Percentiles rank a stretch among this genome's conserved stretches.
Conservation (phyloP, 2,113 vertebrate species). For the Hippocampus abdominalis region DNA sequence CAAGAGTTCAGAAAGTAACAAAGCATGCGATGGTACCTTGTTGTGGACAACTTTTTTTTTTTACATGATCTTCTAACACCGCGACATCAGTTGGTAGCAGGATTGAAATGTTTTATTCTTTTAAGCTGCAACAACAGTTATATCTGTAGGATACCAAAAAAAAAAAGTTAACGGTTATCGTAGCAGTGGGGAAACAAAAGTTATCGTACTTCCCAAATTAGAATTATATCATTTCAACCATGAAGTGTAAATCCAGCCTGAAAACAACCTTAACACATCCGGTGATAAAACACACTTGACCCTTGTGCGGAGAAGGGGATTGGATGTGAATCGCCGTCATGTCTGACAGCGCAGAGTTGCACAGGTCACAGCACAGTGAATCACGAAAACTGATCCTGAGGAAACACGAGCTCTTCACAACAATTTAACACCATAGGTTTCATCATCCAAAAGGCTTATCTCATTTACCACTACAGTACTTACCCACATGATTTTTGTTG, state of each 20-base stretch:
- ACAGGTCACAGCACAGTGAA: conserved; percentile 20
- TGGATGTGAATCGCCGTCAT: conserved; percentile 12
- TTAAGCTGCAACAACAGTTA: too few relatives aligned
- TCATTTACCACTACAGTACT: background rate
- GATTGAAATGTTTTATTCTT: too few relatives aligned
- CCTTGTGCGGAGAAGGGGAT: background rate
- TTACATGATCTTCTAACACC: too few relatives aligned
- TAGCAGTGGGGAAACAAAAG: too few relatives aligned
- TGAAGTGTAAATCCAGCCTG: background rate
- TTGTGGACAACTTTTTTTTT: too few relatives aligned
- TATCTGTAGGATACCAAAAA: too few relatives aligned
- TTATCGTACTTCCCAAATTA: too few relatives aligned
- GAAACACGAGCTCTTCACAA: background rate
- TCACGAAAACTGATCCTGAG: conserved; percentile 23
- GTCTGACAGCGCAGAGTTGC: conserved; percentile 11
- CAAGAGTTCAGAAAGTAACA: too few relatives aligned
- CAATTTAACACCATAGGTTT: background rate
- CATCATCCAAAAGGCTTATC: background rate
- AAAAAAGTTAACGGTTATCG: too few relatives aligned
- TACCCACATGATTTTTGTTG: background rate
- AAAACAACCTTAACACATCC: background rate
- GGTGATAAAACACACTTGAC: conserved; percentile 4
- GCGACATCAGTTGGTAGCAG: too few relatives aligned
- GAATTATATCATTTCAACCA: background rate
- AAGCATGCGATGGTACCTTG: too few relatives aligned